Evolutionary conservation across 2,888 invertebrate genomes (phyloP), one percentile per base, ranked within the genome.

Genomic region (Agrotis ipsilon): DNA sequence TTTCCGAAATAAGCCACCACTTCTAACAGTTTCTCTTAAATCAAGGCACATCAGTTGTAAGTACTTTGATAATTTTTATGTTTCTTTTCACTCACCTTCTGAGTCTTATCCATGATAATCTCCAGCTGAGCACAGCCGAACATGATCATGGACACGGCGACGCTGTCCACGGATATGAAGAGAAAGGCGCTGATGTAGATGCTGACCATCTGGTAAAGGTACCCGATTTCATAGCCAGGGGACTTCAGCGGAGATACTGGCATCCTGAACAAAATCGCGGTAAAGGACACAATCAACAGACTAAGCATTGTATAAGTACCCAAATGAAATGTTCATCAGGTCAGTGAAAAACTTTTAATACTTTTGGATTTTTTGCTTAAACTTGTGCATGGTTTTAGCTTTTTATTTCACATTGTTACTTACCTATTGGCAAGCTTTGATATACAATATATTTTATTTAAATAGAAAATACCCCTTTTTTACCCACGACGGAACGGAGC

Each of bases 41-140:
- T 32, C 9, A 32, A 1, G 32, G 27, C 27, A 27, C 27, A 5
- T 1, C 9, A 32, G 9, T 32, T 32, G 32, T 32, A 32, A 11
- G 39, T 39, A 1, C 39, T 39, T 39, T 1, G 39, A 39, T 0
- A 39, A 39, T 4, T 4, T 39, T 39, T 39, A 9, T 39, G 2
- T n/a, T 39, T 46, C 16, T 51, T 27, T 18, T 13, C 13, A 64
- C 79, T 13, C 51, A 89, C 96, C 92, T 92, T 88, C 46, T 88
- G 70, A 55, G 93, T 82, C 81, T 96, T 95, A 55, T 95, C 90
- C 72, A 91, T 92, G 21, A 96, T 89, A 39, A 96, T 93, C 66
- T 95, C 93, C 1, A 96, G 86, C 80, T 96, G 93, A 0, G 94
- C 94, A 58, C 94, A 93, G 1, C 93, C 95, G 78, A 92, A 96